These are phyloP conservation scores for Fukomys damarensis DNA, from an alignment of 2,113 vertebrate genomes.

Conservation along the genomic window DNA sequence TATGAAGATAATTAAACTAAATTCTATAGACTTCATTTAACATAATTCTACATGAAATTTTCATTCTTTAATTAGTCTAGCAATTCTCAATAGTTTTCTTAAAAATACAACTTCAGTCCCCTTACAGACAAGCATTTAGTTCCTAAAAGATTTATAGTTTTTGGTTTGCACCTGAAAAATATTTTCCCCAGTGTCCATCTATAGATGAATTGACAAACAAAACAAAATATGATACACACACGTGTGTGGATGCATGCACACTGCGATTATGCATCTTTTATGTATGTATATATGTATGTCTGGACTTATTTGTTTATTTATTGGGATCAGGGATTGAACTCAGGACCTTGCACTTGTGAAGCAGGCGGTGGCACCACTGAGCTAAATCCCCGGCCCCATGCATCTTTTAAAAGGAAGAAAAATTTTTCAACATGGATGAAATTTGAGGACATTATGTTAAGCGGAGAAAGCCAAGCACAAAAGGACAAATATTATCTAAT, in stretches of 20 bases:
- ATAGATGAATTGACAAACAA: neutral
- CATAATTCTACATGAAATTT: neutral
- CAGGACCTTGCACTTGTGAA: too few relatives aligned
- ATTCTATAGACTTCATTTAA: neutral
- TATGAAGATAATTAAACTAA: neutral
- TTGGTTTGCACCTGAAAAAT: conserved; percentile 23
- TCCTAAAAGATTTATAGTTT: conserved; percentile 34
- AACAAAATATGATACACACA: neutral
- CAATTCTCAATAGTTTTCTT: neutral
- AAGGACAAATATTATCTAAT: neutral
- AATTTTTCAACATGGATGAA: neutral
- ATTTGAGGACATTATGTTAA: neutral
- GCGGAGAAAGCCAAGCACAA: neutral
- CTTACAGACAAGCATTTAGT: conserved; percentile 7
- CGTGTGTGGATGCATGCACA: neutral
- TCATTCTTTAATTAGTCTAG: conserved; percentile 19
- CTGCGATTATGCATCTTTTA: too few relatives aligned
- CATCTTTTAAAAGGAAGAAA: neutral
- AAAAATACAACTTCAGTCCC: neutral
- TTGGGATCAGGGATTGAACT: too few relatives aligned
- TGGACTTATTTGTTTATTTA: too few relatives aligned
- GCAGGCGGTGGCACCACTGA: too few relatives aligned
- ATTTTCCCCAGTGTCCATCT: neutral
- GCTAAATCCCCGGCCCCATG: too few relatives aligned
- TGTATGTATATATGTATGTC: too few relatives aligned